Evolutionary conservation across 2,888 invertebrate species (phyloP).

Genomic region (Ochropleura leucogaster): DNA sequence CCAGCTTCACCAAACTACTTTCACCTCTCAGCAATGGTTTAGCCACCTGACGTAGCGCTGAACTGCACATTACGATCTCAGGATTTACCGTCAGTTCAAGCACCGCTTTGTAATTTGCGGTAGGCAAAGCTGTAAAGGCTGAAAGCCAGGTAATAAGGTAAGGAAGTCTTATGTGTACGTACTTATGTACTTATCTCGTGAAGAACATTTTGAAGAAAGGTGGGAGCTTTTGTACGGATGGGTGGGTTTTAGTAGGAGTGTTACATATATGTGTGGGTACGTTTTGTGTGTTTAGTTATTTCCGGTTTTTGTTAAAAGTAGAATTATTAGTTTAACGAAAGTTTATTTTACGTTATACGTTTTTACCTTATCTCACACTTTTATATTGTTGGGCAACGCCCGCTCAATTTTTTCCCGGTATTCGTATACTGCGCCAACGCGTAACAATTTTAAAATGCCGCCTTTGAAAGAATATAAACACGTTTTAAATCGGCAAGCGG

Average conservation of each 20-base stretch:
- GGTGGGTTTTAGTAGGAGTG: slow-evolving; percentile 14
- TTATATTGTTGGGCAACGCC: no score
- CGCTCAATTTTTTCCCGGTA: background rate
- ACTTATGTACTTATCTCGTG: slow-evolving; percentile 20
- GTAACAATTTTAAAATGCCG: background rate
- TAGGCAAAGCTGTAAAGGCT: slow-evolving; percentile 43
- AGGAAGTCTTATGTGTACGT: slow-evolving; percentile 29
- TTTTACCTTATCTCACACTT: background rate
- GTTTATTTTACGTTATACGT: background rate
- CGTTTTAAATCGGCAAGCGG: background rate
- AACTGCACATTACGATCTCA: slow-evolving; percentile 51
- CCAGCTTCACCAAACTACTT: slow-evolving; percentile 23
- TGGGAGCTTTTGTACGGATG: slow-evolving; percentile 5
- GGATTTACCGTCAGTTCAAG: slow-evolving; percentile 40
- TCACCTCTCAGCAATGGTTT: slow-evolving; percentile 36
- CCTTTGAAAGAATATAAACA: background rate
- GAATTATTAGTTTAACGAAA: background rate
- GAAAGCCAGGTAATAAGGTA: slow-evolving; percentile 53
- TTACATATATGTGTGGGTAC: background rate
- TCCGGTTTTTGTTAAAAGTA: background rate
- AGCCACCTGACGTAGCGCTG: slow-evolving; percentile 33
- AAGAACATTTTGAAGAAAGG: slow-evolving; percentile 26
- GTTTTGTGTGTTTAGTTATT: slow-evolving; percentile 14
- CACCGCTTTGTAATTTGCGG: slow-evolving; percentile 59
- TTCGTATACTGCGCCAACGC: background rate